Percentiles rank a stretch among this genome's conserved stretches.
Evolutionary conservation across 2,888 invertebrate genomes (phyloP).

Genomic region (Dastarcus helophoroides): DNA sequence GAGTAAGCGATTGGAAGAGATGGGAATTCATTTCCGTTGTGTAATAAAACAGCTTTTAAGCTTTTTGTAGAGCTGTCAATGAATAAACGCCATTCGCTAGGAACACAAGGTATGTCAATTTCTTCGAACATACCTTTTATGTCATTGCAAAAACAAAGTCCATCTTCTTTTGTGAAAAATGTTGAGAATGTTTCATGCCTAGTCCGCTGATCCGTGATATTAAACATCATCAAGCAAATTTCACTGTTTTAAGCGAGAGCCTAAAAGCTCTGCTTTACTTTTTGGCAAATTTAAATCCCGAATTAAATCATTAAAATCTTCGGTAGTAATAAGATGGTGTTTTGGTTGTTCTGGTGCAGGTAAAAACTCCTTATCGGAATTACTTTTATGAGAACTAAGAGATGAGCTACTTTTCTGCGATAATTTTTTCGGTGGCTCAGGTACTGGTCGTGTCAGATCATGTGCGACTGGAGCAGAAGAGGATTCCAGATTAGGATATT

Average conservation of each 20-base stretch:
- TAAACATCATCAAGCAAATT: conserved; percentile 14
- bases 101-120: conserved; percentile 13
- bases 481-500: conserved; percentile 11
- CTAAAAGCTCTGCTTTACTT: conserved; percentile 15
- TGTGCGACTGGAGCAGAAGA: conserved; percentile 9
- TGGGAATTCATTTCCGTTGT: conserved; percentile 20
- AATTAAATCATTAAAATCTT: conserved; percentile 16
- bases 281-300: conserved; percentile 17
- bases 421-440: conserved; percentile 7
- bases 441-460: conserved; percentile 6
- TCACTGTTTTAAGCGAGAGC: conserved; percentile 14
- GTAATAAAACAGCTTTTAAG: conserved; percentile 16
- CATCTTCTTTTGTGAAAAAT: conserved; percentile 16
- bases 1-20: conserved; percentile 19
- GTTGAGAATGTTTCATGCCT: conserved; percentile 12
- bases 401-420: conserved; percentile 9
- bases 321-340: conserved; percentile 12
- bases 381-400: conserved; percentile 4
- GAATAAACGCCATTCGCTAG: conserved; percentile 15
- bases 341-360: conserved; percentile 9
- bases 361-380: too few relatives aligned
- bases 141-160: conserved; percentile 16
- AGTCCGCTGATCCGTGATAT: conserved; percentile 10
- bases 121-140: conserved; percentile 15
- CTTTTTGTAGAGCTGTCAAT: conserved; percentile 13